Evolutionary conservation across 2,113 vertebrate species (phyloP).

Genomic region (Enhydra lutris): DNA sequence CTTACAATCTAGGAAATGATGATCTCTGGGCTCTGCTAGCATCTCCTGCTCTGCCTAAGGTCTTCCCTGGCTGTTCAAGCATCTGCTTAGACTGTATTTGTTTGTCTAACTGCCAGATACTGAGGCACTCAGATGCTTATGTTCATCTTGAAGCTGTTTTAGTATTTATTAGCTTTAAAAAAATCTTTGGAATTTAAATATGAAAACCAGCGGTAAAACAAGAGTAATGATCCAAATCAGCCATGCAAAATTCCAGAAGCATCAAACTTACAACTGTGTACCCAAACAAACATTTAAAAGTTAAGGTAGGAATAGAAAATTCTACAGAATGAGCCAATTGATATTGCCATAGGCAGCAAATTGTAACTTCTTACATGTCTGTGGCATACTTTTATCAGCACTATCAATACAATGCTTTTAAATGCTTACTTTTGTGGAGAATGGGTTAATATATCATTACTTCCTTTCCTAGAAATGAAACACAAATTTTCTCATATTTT

Average conservation of each 20-base stretch:
- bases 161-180: slow-evolving; percentile 62
- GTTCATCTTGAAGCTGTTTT: slow-evolving; percentile 61
- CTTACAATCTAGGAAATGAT: slow-evolving; percentile 49
- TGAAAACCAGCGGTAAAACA: slow-evolving; percentile 59
- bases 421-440: neutral
- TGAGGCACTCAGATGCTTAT: slow-evolving; percentile 45
- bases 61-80: slow-evolving; percentile 67
- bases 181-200: slow-evolving; percentile 57
- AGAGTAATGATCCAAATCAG: slow-evolving; percentile 50
- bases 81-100: slow-evolving; percentile 71
- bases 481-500: neutral
- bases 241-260: slow-evolving; percentile 25
- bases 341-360: neutral
- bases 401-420: neutral
- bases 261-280: neutral
- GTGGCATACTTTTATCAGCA: neutral
- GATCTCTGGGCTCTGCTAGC: slow-evolving; percentile 44
- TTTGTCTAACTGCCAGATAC: slow-evolving; percentile 71
- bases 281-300: slow-evolving; percentile 39
- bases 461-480: neutral
- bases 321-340: slow-evolving; percentile 14
- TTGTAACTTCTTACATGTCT: neutral
- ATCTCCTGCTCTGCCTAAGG: slow-evolving; percentile 58
- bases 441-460: neutral
- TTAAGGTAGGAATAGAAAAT: slow-evolving; percentile 46